Percentiles rank a stretch among this genome's conserved stretches.
Conservation (phyloP, 2,888 invertebrate species). For the Leptinotarsa rubiginosa region DNA sequence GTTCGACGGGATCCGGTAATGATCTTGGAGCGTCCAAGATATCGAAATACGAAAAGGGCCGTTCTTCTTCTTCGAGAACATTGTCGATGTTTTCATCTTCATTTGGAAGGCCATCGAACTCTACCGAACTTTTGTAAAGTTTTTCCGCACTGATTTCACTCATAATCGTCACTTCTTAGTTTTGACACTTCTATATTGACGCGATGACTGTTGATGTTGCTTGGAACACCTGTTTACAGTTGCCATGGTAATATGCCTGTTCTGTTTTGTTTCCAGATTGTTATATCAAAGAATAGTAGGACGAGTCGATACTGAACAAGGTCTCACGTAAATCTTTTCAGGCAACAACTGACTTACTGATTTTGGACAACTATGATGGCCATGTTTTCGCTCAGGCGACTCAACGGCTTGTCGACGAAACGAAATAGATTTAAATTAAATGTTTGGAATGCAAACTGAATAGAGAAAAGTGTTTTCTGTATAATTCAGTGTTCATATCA, state of each 20-base stretch:
- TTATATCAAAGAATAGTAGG: too few species aligned
- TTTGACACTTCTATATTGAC: neutral
- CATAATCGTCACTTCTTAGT: neutral
- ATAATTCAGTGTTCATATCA: too few species aligned
- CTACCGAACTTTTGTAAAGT: neutral
- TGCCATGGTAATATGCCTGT: neutral
- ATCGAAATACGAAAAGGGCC: slow-evolving; percentile 59
- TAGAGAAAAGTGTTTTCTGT: too few species aligned
- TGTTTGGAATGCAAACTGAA: too few species aligned
- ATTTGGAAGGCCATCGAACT: neutral
- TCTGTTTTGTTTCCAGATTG: too few species aligned
- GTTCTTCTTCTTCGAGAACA: slow-evolving; percentile 46
- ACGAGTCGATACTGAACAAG: too few species aligned
- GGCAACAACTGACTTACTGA: too few species aligned
- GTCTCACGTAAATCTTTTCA: too few species aligned
- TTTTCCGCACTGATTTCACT: neutral
- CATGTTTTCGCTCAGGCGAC: too few species aligned
- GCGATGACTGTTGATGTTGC: neutral
- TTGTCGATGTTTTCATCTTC: neutral
- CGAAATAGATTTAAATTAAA: too few species aligned
- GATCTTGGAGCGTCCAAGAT: slow-evolving; percentile 60
- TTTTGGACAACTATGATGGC: too few species aligned
- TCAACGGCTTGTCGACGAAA: too few species aligned
- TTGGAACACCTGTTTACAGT: neutral
- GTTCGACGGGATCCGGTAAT: slow-evolving; percentile 58